A percentile compares a stretch with the other conserved stretches of the same genome.
phyloP scores from a whole-genome alignment of 2,797 vertebrate genomes.

The Xenops minutus region DNA sequence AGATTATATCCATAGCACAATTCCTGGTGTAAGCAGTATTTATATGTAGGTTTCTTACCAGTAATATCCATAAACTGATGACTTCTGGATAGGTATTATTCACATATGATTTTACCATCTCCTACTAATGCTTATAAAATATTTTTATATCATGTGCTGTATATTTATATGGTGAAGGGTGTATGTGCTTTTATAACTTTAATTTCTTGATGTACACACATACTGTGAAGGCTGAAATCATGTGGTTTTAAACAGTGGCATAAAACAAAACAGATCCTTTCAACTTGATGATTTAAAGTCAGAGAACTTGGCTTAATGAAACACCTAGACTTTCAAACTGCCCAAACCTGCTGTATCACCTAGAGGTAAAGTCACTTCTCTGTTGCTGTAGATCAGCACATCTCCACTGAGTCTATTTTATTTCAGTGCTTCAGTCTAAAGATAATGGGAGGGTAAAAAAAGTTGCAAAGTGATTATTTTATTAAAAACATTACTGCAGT shows the following conservation, averaged over 20 bases:
- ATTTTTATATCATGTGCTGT: background rate
- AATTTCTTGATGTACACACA: background rate
- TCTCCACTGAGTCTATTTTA: background rate
- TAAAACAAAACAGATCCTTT: background rate
- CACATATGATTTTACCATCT: background rate
- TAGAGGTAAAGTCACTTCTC: background rate
- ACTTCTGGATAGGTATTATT: background rate
- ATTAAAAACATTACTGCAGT: background rate
- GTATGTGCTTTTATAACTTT: background rate
- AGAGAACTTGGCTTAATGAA: background rate
- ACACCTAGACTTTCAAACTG: background rate
- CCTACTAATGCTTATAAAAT: background rate
- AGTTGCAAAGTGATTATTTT: background rate
- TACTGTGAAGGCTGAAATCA: background rate
- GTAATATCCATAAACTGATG: background rate
- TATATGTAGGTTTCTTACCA: background rate
- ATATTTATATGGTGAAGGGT: background rate
- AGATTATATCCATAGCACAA: background rate
- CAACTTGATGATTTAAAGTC: background rate
- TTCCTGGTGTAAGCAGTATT: background rate
- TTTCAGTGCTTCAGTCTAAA: background rate
- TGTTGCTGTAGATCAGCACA: background rate
- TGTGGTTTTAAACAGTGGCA: background rate
- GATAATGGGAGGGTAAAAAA: background rate
- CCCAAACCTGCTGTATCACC: background rate